Evolutionary conservation across 2,888 invertebrate species (phyloP).

Genomic region (Coleophora flavipennella): DNA sequence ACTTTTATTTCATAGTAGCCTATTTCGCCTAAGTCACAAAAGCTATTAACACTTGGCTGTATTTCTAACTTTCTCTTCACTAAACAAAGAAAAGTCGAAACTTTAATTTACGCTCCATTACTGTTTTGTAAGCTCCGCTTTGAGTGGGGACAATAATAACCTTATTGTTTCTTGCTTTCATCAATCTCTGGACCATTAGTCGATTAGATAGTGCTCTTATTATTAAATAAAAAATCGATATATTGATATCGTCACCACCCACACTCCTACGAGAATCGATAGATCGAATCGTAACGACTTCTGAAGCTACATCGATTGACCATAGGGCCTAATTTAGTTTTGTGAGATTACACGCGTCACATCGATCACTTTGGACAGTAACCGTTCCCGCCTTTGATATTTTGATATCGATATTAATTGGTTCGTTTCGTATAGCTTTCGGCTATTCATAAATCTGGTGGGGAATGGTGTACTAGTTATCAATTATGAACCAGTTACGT

Average conservation of each 20-base stretch:
- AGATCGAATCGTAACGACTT: conserved; percentile 25
- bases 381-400: conserved; percentile 41
- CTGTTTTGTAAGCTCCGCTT: too few relatives aligned
- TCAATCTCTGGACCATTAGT: conserved; percentile 57
- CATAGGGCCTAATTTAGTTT: conserved; percentile 20
- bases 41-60: too few relatives aligned
- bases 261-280: conserved; percentile 27
- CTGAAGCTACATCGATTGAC: conserved; percentile 21
- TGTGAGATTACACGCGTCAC: conserved; percentile 30
- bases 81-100: conserved; percentile 13
- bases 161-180: conserved; percentile 40
- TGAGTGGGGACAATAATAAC: conserved; percentile 26
- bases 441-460: conserved; percentile 35
- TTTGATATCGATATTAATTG: conserved; percentile 46
- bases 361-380: conserved; percentile 44
- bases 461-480: conserved; percentile 15
- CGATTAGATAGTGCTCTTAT: conserved; percentile 53
- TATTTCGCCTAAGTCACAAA: too few relatives aligned
- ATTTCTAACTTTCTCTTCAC: not conserved
- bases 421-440: conserved; percentile 24
- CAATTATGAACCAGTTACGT: conserved; percentile 14
- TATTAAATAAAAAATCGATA: conserved; percentile 42
- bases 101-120: conserved; percentile 26
- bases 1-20: too few relatives aligned
- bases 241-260: conserved; percentile 43